Conservation (phyloP, 2,797 vertebrate genomes). For the Mormyrus hasselquistii region DNA sequence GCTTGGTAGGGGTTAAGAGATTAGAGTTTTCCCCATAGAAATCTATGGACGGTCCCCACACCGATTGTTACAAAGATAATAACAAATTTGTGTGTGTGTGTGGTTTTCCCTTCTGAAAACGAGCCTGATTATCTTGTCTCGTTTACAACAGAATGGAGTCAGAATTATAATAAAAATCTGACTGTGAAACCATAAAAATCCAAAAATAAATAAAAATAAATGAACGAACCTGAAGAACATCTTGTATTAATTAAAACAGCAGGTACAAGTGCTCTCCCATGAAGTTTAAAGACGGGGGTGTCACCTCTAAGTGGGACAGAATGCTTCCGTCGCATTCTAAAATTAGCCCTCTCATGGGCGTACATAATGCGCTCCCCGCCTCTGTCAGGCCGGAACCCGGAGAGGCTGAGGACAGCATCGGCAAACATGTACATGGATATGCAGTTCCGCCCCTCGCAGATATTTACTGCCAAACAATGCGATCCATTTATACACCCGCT, state of each 20-base stretch:
- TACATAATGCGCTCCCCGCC: not conserved
- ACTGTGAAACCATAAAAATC: not conserved
- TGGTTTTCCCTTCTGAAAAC: not conserved
- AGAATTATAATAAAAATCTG: not conserved
- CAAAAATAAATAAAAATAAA: not conserved
- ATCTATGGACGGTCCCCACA: not conserved
- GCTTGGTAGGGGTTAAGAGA: not conserved
- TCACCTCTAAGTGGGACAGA: not conserved
- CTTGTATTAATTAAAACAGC: not conserved
- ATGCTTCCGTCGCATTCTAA: not conserved
- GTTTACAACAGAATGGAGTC: not conserved
- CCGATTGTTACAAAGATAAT: not conserved
- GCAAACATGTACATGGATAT: slow-evolving; percentile 34
- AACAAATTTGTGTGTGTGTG: not conserved
- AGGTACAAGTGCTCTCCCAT: not conserved
- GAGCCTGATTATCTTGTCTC: not conserved
- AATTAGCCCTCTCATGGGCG: not conserved
- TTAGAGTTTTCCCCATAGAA: not conserved
- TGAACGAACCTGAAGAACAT: not conserved
- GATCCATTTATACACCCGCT: slow-evolving; percentile 43
- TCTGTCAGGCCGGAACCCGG: not conserved
- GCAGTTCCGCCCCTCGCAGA: slow-evolving; percentile 31
- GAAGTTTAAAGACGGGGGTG: not conserved
- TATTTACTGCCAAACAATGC: slow-evolving; percentile 46
- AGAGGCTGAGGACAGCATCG: slow-evolving; percentile 23